Conservation (phyloP, 2,888 invertebrate genomes). For the Pollenia angustigena region DNA sequence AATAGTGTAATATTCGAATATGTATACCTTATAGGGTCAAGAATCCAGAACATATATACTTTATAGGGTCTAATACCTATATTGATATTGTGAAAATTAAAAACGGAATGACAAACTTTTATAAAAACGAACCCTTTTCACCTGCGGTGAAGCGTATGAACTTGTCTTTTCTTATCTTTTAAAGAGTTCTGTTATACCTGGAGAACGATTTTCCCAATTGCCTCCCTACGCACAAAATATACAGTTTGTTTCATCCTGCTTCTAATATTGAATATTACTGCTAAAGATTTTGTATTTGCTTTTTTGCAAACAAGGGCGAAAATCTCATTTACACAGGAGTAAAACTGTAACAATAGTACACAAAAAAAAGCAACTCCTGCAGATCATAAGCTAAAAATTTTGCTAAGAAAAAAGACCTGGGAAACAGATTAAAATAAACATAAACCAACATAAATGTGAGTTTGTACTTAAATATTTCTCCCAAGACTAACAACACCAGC, state of each 20-base stretch:
- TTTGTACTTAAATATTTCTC: neutral
- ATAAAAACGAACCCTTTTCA: too few species aligned
- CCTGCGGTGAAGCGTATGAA: too few species aligned
- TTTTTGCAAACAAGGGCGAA: neutral
- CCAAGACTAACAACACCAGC: neutral
- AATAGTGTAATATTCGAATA: too few species aligned
- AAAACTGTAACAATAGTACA: neutral
- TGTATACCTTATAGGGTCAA: too few species aligned
- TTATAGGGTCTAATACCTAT: too few species aligned
- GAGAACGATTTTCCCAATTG: too few species aligned
- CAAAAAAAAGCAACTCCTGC: neutral
- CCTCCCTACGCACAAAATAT: too few species aligned
- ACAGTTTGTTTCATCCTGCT: neutral
- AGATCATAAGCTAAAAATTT: slow-evolving; percentile 20
- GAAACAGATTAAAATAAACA: neutral
- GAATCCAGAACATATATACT: too few species aligned
- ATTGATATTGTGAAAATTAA: too few species aligned
- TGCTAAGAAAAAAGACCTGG: neutral
- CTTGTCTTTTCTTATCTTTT: too few species aligned
- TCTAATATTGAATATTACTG: slow-evolving; percentile 1
- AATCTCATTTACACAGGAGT: slow-evolving; percentile 7
- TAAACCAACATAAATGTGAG: neutral
- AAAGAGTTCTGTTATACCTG: too few species aligned
- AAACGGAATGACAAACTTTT: too few species aligned
- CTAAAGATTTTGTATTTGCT: neutral